A percentile compares a stretch with the other conserved stretches of the same genome.
phyloP scores from a whole-genome alignment of 2,888 invertebrate species.

The Cenopis cana region DNA sequence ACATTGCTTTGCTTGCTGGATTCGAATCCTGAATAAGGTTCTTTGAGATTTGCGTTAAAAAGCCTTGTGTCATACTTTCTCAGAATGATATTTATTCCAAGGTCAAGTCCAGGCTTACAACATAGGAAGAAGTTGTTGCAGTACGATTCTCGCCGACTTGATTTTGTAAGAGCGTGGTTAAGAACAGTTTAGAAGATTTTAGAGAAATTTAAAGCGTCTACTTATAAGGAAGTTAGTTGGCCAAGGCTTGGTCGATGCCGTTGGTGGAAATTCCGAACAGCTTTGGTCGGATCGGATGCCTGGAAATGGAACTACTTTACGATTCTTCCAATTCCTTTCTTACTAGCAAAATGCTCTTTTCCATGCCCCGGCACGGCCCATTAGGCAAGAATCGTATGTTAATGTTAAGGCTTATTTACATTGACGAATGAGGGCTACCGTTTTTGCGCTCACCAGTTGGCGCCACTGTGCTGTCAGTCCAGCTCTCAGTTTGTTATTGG shows the following conservation, averaged over 20 bases:
- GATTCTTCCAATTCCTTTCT: neutral
- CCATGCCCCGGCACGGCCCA: neutral
- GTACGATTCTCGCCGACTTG: neutral
- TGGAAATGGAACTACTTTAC: neutral
- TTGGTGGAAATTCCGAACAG: neutral
- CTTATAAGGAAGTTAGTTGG: no score
- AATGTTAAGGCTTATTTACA: neutral
- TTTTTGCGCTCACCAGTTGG: no score
- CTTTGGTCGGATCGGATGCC: no score
- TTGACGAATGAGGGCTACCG: no score
- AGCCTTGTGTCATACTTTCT: neutral
- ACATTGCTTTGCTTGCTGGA: conserved; percentile 1
- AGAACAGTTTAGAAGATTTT: neutral
- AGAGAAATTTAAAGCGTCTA: neutral
- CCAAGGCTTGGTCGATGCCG: neutral
- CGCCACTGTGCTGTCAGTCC: no score
- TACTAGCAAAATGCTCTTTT: neutral
- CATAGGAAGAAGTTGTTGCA: neutral
- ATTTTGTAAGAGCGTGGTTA: neutral
- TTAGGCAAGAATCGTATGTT: neutral
- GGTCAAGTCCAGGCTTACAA: neutral
- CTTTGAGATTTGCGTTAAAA: neutral
- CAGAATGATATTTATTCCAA: neutral
- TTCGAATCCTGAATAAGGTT: neutral
- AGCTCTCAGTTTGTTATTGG: no score